Evolutionary conservation across 2,113 vertebrate genomes (phyloP).

Genomic region (Ictalurus punctatus): DNA sequence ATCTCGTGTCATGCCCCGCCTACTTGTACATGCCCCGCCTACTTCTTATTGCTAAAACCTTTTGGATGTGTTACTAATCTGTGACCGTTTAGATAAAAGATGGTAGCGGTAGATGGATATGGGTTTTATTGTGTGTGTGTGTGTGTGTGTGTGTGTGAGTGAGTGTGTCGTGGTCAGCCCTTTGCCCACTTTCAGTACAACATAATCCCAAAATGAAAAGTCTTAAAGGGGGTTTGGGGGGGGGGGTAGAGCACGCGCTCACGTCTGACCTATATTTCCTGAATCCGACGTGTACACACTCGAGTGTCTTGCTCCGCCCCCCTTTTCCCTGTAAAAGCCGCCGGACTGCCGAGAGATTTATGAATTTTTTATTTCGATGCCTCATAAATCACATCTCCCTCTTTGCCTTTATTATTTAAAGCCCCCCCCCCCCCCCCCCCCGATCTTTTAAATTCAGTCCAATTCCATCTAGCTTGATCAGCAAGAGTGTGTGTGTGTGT

Average conservation of each 20-base stretch:
- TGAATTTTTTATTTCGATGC: constrained; percentile 72
- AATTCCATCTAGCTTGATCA: background rate
- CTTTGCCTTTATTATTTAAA: background rate
- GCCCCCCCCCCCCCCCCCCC: background rate
- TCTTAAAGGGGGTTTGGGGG: too few relatives aligned
- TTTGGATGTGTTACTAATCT: too few relatives aligned
- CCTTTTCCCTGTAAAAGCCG: background rate
- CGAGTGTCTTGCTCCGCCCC: background rate
- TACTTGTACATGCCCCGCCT: too few relatives aligned
- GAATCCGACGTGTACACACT: background rate
- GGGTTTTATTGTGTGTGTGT: background rate
- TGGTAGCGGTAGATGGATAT: too few relatives aligned
- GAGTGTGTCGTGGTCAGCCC: background rate
- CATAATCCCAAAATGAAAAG: background rate
- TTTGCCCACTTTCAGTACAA: background rate
- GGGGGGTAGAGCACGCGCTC: background rate
- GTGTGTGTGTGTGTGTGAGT: constrained; percentile 10
- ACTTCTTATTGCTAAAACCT: too few relatives aligned
- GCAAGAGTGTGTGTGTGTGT: background rate
- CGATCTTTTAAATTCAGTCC: background rate
- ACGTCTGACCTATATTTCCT: constrained; percentile 70
- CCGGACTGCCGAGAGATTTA: constrained; percentile 6
- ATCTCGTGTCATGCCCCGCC: too few relatives aligned
- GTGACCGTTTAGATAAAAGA: background rate
- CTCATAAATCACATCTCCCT: constrained; percentile 15